Percentiles rank a stretch among this genome's conserved stretches.
phyloP scores from a whole-genome alignment of 1,140 invertebrate genomes.

The Hylaeus volcanicus region DNA sequence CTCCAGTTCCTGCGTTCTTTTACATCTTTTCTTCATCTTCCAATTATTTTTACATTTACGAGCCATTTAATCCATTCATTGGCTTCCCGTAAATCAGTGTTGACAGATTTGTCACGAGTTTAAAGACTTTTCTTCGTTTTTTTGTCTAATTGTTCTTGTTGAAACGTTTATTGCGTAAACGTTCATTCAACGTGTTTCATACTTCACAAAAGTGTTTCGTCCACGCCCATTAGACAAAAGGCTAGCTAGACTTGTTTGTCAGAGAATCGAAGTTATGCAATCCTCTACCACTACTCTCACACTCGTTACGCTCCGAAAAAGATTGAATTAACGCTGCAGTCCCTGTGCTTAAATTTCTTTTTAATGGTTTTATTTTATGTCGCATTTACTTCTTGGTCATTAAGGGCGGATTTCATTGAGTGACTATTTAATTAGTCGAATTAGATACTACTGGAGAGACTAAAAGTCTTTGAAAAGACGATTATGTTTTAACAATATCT shows the following conservation, averaged over 20 bases:
- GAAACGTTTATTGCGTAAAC: slow-evolving; percentile 2
- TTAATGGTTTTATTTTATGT: no score
- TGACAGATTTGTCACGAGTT: not conserved
- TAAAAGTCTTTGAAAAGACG: no score
- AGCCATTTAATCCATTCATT: not conserved
- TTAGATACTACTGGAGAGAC: no score
- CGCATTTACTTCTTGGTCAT: not conserved
- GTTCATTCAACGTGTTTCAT: slow-evolving; percentile 8
- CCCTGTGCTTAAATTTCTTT: no score
- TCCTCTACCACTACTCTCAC: not conserved
- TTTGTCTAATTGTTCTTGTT: not conserved
- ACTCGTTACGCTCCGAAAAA: not conserved
- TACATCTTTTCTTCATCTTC: not conserved
- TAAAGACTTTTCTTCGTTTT: not conserved
- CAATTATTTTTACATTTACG: not conserved
- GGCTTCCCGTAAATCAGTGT: not conserved
- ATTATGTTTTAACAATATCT: no score
- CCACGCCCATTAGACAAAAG: not conserved
- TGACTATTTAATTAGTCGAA: no score
- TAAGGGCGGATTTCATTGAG: no score
- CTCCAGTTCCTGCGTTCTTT: not conserved
- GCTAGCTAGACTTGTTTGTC: not conserved
- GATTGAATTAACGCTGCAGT: not conserved
- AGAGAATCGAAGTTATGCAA: not conserved
- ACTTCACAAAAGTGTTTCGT: not conserved